These are phyloP conservation scores for Lethenteron camtschaticum DNA, from an alignment of 2,113 vertebrate genomes.

Conservation along the genomic window DNA sequence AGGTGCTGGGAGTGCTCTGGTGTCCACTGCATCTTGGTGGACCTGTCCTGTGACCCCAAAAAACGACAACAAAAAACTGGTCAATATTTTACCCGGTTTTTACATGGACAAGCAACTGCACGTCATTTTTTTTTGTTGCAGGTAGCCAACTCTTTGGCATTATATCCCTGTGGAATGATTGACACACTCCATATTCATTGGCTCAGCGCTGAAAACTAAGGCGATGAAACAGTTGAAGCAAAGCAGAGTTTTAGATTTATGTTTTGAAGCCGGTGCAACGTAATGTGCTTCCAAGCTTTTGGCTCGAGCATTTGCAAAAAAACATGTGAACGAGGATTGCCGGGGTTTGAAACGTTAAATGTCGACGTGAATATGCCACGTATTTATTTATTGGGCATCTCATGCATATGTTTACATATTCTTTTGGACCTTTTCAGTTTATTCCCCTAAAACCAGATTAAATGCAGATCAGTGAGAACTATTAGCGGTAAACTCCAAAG, in stretches of 20 bases:
- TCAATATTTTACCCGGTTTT: not conserved
- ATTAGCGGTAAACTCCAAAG: conserved; percentile 3
- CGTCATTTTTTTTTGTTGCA: not conserved
- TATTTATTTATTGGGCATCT: not conserved
- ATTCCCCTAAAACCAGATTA: not conserved
- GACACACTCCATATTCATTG: not conserved
- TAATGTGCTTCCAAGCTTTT: not conserved
- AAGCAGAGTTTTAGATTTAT: no score
- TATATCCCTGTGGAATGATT: not conserved
- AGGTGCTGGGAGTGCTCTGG: conserved; percentile 63
- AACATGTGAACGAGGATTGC: not conserved
- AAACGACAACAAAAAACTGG: not conserved
- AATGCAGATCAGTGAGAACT: conserved; percentile 4
- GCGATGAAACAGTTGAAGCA: not conserved
- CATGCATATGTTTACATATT: not conserved
- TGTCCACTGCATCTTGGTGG: conserved; percentile 96
- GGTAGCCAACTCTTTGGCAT: not conserved
- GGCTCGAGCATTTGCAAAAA: not conserved
- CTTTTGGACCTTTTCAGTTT: not conserved
- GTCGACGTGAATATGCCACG: conserved; percentile 4
- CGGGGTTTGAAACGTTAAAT: not conserved
- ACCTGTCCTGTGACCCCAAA: not conserved
- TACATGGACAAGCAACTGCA: not conserved
- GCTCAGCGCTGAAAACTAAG: not conserved
- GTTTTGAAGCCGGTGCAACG: not conserved